phyloP scores from a whole-genome alignment of 2,797 vertebrate genomes.

The Chromobotia macracanthus region DNA sequence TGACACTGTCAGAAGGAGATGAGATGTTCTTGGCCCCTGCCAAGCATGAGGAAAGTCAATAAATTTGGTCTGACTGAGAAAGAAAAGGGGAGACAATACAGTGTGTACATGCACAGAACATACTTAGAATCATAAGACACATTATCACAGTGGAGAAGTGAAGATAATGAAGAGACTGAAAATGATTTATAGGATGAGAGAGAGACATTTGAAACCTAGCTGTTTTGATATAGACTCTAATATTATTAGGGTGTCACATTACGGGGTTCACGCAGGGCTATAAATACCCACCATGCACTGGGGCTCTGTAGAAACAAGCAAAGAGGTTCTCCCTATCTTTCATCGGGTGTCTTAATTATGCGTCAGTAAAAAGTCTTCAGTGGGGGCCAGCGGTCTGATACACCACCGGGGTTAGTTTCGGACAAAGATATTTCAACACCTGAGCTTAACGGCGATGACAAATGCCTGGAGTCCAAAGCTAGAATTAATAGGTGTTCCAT shows the following conservation, averaged over 20 bases:
- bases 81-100: background rate
- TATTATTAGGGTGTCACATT: constrained; percentile 5
- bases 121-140: background rate
- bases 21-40: constrained; percentile 11
- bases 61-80: constrained; percentile 7
- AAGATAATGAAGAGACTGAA: constrained; percentile 9
- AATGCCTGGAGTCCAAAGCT: background rate
- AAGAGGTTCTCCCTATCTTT: constrained; percentile 34
- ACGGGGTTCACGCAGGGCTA: background rate
- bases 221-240: background rate
- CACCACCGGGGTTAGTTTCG: background rate
- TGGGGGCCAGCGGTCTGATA: background rate
- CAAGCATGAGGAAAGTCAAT: background rate
- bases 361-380: constrained; percentile 21
- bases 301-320: constrained; percentile 37
- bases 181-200: background rate
- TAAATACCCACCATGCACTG: background rate
- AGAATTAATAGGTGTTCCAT: background rate
- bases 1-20: background rate
- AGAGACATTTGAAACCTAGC: constrained; percentile 28
- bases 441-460: background rate
- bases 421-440: constrained; percentile 25
- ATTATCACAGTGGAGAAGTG: constrained; percentile 6
- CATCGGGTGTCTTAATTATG: constrained; percentile 24
- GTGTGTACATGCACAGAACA: background rate